Base-by-base conservation (phyloP, 2,113 vertebrate species). In the Hippopotamus amphibius region DNA sequence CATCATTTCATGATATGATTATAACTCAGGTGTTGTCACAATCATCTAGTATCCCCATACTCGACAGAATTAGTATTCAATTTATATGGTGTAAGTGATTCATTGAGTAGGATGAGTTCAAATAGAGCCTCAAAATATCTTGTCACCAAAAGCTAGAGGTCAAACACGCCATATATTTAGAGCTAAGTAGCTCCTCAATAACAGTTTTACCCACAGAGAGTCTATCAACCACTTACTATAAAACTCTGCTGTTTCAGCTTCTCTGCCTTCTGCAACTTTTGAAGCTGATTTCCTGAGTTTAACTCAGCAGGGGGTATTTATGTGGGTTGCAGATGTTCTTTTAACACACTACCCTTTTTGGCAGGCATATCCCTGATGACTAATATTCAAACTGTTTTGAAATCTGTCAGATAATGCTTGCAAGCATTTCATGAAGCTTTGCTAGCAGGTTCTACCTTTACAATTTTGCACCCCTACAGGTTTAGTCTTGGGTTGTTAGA, bases 311-410 rank as follows among this genome's bases (percentile, higher is more conserved):
- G 15, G 37, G 76, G 48, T 59, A 65, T 69, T 55, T 90, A 53
- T 90, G 83, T 37, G n/a, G 37, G 28, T 5, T 33, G 50, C 65
- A 41, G 96, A 95, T 93, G 85, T 92, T 96, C 95, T 88, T 30
- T 76, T 95, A 68, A 16, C 28, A 33, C 41, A 48, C 66, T 72
- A 61, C 68, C n/a, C 87, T 87, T 96, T 94, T 82, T 86, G 96
- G 96, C 92, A 97, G 77, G 80, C n/a, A 0, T 74, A 28, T 59
- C 41, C 24, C 16, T 24, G 81, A 77, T 97, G 95, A 90, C 93
- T 98, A 95, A 97, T 92, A 93, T 2, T 87, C 66, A 55, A 24
- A 93, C 68, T 87, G 91, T 71, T 96, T 71, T 83, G 96, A 95
- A 97, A 94, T 68, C 91, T 93, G 88, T 97, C 95, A 94, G 84